A percentile compares a stretch with the other conserved stretches of the same genome.
phyloP scores from a whole-genome alignment of 2,888 invertebrate genomes.

The Cephalotes varians region DNA sequence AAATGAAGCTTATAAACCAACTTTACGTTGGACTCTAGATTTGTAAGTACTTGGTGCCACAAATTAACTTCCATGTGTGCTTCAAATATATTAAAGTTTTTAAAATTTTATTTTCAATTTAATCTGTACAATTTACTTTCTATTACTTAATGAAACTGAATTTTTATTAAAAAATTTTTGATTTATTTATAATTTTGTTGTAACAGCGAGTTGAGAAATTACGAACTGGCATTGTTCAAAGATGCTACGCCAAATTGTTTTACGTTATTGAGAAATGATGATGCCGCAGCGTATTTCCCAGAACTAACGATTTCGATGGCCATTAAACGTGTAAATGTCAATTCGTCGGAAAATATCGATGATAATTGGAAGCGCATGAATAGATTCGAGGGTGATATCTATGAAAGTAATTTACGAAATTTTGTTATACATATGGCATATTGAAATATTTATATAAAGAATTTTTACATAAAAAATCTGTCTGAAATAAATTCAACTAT shows the following conservation, averaged over 20 bases:
- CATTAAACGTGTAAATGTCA: conserved; percentile 61
- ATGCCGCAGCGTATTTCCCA: conserved; percentile 87
- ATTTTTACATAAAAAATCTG: too few relatives aligned
- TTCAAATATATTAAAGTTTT: background rate
- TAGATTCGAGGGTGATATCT: conserved; percentile 85
- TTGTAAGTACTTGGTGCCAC: conserved; percentile 82
- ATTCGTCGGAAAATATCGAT: conserved; percentile 68
- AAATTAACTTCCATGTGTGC: background rate
- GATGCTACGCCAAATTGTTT: conserved; percentile 84
- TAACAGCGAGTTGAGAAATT: conserved; percentile 79
- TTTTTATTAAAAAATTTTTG: conserved; percentile 21
- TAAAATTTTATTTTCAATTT: conserved; percentile 2
- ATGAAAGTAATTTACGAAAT: conserved; percentile 75
- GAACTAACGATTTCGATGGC: conserved; percentile 87
- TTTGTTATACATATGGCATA: background rate
- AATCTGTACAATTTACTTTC: background rate
- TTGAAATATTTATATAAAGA: background rate
- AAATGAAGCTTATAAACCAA: conserved; percentile 64
- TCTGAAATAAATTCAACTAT: background rate
- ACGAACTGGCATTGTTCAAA: conserved; percentile 84
- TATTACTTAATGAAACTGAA: conserved; percentile 1
- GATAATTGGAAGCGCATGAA: conserved; percentile 85
- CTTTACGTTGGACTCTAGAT: conserved; percentile 81
- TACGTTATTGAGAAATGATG: conserved; percentile 83
- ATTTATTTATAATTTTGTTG: conserved; percentile 8